phyloP scores from a whole-genome alignment of 2,797 vertebrate species.

The Microhierax caerulescens region DNA sequence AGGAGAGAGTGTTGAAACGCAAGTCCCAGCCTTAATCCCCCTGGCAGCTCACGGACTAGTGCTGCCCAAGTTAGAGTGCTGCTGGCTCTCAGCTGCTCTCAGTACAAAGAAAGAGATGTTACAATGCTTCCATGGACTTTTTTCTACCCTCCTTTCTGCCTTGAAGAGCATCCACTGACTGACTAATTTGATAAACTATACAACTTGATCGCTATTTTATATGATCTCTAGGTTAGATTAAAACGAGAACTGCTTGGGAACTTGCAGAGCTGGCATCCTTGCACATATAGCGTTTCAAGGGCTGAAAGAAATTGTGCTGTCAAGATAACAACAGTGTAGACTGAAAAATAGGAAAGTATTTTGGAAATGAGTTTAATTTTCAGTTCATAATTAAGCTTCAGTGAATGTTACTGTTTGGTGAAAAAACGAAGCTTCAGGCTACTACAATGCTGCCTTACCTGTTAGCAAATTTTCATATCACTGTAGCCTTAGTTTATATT shows the following conservation, averaged over 20 bases:
- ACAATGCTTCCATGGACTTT: background rate
- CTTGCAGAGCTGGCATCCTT: background rate
- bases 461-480: background rate
- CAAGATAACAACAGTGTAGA: background rate
- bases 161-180: background rate
- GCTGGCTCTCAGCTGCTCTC: background rate
- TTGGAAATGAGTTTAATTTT: constrained; percentile 1
- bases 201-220: background rate
- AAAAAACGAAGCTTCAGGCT: background rate
- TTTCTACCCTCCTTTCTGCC: background rate
- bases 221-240: background rate
- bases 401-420: background rate
- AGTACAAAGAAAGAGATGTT: background rate
- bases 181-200: background rate
- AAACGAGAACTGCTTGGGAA: constrained; percentile 1
- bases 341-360: background rate
- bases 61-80: background rate
- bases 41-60: background rate
- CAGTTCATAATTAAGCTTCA: background rate
- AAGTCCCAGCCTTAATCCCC: background rate
- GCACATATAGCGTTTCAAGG: background rate
- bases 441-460: background rate
- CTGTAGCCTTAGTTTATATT: background rate
- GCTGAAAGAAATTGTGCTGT: background rate
- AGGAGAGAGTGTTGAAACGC: background rate